phyloP scores from a whole-genome alignment of 1,140 invertebrate species.

The Sitobion miscanthi region DNA sequence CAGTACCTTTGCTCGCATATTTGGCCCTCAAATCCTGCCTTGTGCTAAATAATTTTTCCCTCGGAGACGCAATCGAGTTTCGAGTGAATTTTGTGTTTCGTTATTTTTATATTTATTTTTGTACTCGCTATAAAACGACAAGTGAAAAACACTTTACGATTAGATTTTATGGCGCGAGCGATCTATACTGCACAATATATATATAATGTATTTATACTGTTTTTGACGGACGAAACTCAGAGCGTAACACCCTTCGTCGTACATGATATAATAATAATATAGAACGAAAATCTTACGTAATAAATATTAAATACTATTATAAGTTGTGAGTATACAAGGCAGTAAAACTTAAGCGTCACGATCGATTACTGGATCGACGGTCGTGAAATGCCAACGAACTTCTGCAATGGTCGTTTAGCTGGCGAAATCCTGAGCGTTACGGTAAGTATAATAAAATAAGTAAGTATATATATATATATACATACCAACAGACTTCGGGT shows the following conservation, averaged over 20 bases:
- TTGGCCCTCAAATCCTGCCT: background rate
- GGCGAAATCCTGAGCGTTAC: background rate
- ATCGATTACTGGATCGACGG: slow-evolving; percentile 5
- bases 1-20: no score
- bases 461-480: background rate
- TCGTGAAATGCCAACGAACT: background rate
- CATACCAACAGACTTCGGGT: background rate
- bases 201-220: slow-evolving; percentile 10
- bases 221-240: background rate
- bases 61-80: background rate
- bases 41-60: background rate
- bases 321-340: background rate
- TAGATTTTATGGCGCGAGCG: background rate
- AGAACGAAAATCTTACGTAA: background rate
- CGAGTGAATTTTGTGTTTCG: background rate
- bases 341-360: background rate
- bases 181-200: slow-evolving; percentile 8
- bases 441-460: slow-evolving; percentile 10
- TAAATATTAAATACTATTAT: slow-evolving; percentile 15
- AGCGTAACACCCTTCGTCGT: background rate
- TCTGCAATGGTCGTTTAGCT: background rate
- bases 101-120: slow-evolving; percentile 11
- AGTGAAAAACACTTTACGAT: slow-evolving; percentile 8
- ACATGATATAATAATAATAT: background rate
- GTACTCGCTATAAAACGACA: background rate